Percentiles rank a stretch among this genome's conserved stretches.
Evolutionary conservation across 2,888 invertebrate species (phyloP).

Genomic region (Agrotis exclamationis): DNA sequence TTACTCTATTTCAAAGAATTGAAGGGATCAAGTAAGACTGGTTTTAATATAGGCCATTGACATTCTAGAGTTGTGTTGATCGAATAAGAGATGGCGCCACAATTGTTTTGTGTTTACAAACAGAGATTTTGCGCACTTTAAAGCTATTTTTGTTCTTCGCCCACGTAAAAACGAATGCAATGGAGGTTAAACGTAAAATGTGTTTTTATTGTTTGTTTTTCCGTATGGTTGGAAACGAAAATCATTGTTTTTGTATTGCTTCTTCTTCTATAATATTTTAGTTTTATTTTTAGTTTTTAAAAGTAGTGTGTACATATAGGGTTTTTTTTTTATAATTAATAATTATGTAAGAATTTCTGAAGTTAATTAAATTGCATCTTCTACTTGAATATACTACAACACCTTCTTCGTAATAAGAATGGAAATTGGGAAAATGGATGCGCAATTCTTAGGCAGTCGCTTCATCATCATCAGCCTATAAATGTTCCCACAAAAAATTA

Average conservation of each 20-base stretch:
- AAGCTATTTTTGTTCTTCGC: constrained; percentile 42
- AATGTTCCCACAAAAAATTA: no score
- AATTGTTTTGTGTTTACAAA: constrained; percentile 65
- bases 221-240: not conserved
- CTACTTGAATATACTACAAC: no score
- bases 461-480: no score
- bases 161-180: constrained; percentile 13
- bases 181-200: not conserved
- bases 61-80: constrained; percentile 32
- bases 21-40: constrained; percentile 42
- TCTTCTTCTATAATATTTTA: no score
- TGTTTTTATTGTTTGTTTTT: constrained; percentile 32
- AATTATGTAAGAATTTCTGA: no score
- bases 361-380: no score
- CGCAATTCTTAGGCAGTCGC: not conserved
- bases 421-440: not conserved
- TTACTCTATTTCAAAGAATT: constrained; percentile 3
- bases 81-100: constrained; percentile 66
- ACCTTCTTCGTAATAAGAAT: not conserved
- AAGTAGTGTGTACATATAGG: no score
- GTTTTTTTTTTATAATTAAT: no score
- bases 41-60: constrained; percentile 62
- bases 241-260: constrained; percentile 6
- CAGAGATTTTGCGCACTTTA: constrained; percentile 52
- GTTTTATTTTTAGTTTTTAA: no score